Conservation (phyloP, 1,140 invertebrate species). For the Brachionus plicatilis region DNA sequence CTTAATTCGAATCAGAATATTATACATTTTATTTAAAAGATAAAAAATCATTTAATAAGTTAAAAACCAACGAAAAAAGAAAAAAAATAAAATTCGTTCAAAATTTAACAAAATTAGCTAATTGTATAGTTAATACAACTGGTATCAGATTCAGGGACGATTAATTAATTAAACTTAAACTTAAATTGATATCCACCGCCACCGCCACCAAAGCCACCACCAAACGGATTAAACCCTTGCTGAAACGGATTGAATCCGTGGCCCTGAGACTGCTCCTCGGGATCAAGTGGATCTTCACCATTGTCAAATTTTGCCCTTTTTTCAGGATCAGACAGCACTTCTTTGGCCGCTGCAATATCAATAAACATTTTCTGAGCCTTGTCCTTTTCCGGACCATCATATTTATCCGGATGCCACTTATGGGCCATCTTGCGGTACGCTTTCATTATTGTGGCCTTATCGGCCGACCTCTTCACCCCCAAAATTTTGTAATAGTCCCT, state of each 20-base stretch:
- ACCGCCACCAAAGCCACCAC: constrained; percentile 56
- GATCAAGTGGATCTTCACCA: constrained; percentile 94
- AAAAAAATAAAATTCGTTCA: background rate
- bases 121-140: background rate
- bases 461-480: constrained; percentile 73
- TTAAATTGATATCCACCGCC: constrained; percentile 77
- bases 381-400: constrained; percentile 83
- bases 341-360: constrained; percentile 96
- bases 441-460: constrained; percentile 90
- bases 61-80: background rate
- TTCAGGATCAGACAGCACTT: constrained; percentile 77
- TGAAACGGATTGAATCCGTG: constrained; percentile 57
- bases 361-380: constrained; percentile 95
- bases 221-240: constrained; percentile 70
- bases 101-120: constrained; percentile 21
- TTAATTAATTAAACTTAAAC: constrained; percentile 70
- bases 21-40: background rate
- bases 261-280: constrained; percentile 64
- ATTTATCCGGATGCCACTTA: constrained; percentile 98
- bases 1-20: background rate
- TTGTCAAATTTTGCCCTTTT: constrained; percentile 85
- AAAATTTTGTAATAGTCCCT: constrained; percentile 95
- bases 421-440: constrained; percentile 90
- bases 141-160: constrained; percentile 3
- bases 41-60: background rate